A percentile compares a stretch with the other conserved stretches of the same genome.
phyloP scores from a whole-genome alignment of 2,888 invertebrate species.

The Thalpophila matura region DNA sequence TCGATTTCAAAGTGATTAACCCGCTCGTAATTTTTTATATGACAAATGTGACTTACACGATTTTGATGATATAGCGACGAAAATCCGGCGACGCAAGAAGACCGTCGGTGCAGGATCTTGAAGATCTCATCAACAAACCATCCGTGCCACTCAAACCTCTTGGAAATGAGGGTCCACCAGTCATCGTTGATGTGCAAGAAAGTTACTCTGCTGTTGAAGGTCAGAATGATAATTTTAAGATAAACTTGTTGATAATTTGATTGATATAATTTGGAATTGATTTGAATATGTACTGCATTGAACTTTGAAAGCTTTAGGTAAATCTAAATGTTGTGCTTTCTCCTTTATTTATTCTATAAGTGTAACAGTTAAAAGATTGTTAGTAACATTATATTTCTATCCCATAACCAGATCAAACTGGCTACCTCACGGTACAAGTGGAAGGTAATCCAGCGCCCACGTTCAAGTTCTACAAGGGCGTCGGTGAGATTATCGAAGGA shows the following conservation, averaged over 20 bases:
- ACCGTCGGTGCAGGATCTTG: constrained; percentile 97
- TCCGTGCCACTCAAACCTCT: constrained; percentile 96
- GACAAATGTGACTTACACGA: constrained; percentile 60
- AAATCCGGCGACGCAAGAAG: constrained; percentile 97
- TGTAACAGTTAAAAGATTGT: too few relatives aligned
- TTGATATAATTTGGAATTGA: too few relatives aligned
- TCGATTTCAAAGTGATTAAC: constrained; percentile 79
- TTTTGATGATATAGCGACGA: constrained; percentile 91
- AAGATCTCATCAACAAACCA: constrained; percentile 97
- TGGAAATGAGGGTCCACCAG: constrained; percentile 96
- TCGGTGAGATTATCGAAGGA: constrained; percentile 97
- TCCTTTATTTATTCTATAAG: too few relatives aligned
- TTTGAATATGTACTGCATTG: too few relatives aligned
- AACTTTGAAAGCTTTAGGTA: too few relatives aligned
- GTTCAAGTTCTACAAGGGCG: constrained; percentile 98
- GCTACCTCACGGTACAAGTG: constrained; percentile 97
- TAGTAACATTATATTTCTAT: not conserved
- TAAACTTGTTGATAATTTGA: too few relatives aligned
- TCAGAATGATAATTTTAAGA: constrained; percentile 75
- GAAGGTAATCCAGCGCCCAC: constrained; percentile 98
- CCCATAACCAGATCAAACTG: constrained; percentile 94
- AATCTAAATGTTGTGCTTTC: too few relatives aligned
- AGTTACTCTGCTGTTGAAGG: constrained; percentile 99
- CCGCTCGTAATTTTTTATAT: constrained; percentile 5
- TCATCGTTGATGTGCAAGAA: constrained; percentile 97